Conservation (phyloP, 2,113 vertebrate species). For the Columba livia region DNA sequence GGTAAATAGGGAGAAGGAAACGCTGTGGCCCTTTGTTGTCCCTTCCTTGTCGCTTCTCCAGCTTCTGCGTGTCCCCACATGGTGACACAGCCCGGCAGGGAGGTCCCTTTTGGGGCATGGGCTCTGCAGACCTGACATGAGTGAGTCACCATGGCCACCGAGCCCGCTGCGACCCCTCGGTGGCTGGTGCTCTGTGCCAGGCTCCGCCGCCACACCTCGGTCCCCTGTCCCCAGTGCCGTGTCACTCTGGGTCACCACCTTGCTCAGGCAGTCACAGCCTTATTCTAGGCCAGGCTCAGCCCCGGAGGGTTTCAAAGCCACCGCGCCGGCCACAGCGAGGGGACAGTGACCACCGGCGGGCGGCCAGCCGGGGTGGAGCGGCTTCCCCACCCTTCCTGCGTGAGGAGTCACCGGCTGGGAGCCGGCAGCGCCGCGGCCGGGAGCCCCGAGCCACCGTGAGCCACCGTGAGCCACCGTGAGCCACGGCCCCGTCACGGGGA, state of each 20-base stretch:
- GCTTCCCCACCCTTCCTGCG: not conserved
- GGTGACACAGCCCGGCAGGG: accelerated
- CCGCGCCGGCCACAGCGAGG: accelerated
- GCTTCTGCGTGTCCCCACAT: accelerated
- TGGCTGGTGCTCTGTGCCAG: not conserved
- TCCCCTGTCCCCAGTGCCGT: accelerated
- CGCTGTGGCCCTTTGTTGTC: accelerated
- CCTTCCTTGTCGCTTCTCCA: not conserved
- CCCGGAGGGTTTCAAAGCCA: not conserved
- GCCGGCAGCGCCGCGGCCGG: accelerated
- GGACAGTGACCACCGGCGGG: not conserved
- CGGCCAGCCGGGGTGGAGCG: not conserved
- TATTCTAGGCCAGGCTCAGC: not conserved
- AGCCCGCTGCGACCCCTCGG: not conserved
- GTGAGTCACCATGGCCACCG: accelerated
- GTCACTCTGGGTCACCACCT: not conserved
- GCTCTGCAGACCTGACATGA: too few relatives aligned
- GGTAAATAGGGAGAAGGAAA: accelerated
- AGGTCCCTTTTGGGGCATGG: accelerated
- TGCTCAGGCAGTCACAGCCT: not conserved
- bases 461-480: not conserved
- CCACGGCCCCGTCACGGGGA: not conserved
- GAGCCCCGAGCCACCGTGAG: not conserved
- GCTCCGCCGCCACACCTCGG: not conserved
- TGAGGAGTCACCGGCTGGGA: not conserved